These are phyloP conservation scores for Acanthopagrus latus DNA, from an alignment of 2,797 vertebrate species.

Conservation along the genomic window DNA sequence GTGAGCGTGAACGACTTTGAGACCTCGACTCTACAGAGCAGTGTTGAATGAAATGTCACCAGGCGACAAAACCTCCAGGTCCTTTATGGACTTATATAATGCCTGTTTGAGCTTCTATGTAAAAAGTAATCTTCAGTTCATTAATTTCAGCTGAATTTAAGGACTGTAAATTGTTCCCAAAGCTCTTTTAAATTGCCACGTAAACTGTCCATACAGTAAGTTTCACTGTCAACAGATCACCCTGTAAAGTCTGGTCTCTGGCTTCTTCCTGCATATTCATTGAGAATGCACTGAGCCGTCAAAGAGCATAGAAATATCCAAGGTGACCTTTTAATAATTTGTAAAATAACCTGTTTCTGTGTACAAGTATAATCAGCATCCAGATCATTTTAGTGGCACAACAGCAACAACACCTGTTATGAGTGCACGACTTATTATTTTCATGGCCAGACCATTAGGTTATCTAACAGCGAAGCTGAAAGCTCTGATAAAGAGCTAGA, in stretches of 20 bases:
- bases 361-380: neutral
- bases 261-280: neutral
- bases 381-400: neutral
- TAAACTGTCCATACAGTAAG: slow-evolving; percentile 16
- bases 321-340: neutral
- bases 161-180: slow-evolving; percentile 29
- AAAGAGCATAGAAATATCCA: slow-evolving; percentile 2
- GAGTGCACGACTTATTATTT: neutral
- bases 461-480: slow-evolving; percentile 1
- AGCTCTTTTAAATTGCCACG: slow-evolving; percentile 22
- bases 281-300: neutral
- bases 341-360: neutral
- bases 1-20: neutral
- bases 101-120: slow-evolving; percentile 19
- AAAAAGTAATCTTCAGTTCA: slow-evolving; percentile 20
- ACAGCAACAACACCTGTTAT: neutral
- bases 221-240: neutral
- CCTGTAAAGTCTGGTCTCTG: neutral
- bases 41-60: slow-evolving; percentile 29
- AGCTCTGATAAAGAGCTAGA: slow-evolving; percentile 7
- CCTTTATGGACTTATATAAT: slow-evolving; percentile 26
- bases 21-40: slow-evolving; percentile 8
- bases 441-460: neutral
- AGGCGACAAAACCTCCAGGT: neutral
- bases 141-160: slow-evolving; percentile 45